These are phyloP conservation scores for Petaurus breviceps DNA, from an alignment of 2,113 vertebrate species.

Conservation along the genomic window DNA sequence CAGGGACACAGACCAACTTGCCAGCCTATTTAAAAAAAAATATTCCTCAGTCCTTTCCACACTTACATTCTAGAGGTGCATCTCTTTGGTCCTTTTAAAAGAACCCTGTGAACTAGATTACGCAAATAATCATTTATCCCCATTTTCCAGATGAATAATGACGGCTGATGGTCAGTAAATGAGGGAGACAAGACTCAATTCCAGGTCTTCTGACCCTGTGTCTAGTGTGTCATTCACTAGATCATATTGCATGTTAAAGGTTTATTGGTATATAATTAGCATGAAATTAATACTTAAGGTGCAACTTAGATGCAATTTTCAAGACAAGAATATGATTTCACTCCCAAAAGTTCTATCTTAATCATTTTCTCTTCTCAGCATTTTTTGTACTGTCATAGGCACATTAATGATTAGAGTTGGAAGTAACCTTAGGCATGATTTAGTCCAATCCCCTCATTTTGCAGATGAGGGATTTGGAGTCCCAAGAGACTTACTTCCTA, in stretches of 20 bases:
- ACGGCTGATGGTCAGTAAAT: not conserved
- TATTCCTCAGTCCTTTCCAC: not conserved
- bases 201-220: not conserved
- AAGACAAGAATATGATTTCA: not conserved
- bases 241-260: not conserved
- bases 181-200: not conserved
- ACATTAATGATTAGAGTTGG: not conserved
- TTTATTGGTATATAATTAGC: not conserved
- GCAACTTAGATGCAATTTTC: not conserved
- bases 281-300: not conserved
- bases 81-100: not conserved
- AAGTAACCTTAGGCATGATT: not conserved
- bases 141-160: not conserved
- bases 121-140: not conserved
- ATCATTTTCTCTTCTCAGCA: not conserved
- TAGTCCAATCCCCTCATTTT: not conserved
- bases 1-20: not conserved
- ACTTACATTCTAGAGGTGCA: not conserved
- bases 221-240: not conserved
- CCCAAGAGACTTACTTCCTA: not conserved
- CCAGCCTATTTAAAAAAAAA: not conserved
- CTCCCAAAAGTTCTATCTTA: not conserved
- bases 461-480: not conserved
- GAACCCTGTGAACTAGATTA: not conserved
- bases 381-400: not conserved